Evolutionary conservation across 2,888 invertebrate species (phyloP), one percentile per base, ranked within the genome.

Genomic region (Xestoiulus laeticollis): DNA sequence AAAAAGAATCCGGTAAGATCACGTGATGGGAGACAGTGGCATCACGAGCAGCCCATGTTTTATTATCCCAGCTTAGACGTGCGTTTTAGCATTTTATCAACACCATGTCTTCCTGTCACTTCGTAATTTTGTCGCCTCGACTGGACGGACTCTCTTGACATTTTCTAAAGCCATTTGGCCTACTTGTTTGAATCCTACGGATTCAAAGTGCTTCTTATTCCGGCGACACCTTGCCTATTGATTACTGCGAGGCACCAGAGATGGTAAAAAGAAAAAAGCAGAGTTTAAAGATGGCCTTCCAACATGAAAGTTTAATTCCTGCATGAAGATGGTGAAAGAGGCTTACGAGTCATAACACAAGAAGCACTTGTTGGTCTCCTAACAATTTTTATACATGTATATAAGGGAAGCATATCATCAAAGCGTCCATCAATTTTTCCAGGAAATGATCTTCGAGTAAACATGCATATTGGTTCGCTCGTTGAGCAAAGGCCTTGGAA

Each of bases 401-500:
- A 38, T 38, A 38, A 68, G 6, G 26, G 78, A 30, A 30, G 78
- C 14, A 14, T 16, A 26, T 38, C 78, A 30, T 14, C 30, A 16
- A 3, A 68, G 12, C 12, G 30, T 30, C 26, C 16, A 78, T 78
- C 78, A 68, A 8, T 48, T 48, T 78, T 78, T 78, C 22, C 78
- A 78, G 78, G 78, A 78, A 78, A 30, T 78, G 78, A 78, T 78
- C 14, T 30, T 14, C 0, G 14, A 26, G 78, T 78, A 78, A 78
- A 78, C 78, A 78, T 26, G 78, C 78, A 78, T 26, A 78, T 78
- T 78, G 78, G 30, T 78, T 78, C 26, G 78, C 78, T 78, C 12
- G 14, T 22, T 53, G 78, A 22, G 26, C 78, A 30, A 78, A 78
- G 78, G 30, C 78, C 78, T 78, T 78, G 78, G 30, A 1, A 78